Evolutionary conservation across 2,113 vertebrate genomes (phyloP).

Genomic region (Desmodus rotundus): DNA sequence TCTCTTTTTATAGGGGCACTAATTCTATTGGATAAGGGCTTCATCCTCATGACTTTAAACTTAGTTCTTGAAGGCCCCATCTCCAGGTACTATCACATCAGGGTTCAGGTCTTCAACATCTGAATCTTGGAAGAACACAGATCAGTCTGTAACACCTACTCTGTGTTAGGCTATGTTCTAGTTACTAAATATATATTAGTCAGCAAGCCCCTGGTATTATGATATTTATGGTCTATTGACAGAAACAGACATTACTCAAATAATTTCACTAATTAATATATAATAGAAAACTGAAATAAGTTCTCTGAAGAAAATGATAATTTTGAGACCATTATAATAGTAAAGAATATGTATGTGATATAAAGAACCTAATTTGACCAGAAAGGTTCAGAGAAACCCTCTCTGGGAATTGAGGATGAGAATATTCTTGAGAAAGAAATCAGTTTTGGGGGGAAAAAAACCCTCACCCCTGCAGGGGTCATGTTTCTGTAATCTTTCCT

Average conservation of each 20-base stretch:
- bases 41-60: not conserved
- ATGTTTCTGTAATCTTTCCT: not conserved
- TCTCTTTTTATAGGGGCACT: not conserved
- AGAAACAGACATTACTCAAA: not conserved
- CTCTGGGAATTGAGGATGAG: not conserved
- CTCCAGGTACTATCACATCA: not conserved
- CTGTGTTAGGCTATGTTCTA: not conserved
- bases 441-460: not conserved
- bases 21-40: not conserved
- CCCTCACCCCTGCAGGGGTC: not conserved
- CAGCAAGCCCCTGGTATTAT: not conserved
- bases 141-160: not conserved
- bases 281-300: not conserved
- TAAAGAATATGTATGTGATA: not conserved
- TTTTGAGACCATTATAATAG: not conserved
- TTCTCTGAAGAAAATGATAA: not conserved
- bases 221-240: not conserved
- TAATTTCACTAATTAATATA: not conserved
- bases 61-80: not conserved
- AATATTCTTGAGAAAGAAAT: not conserved
- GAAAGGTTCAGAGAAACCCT: not conserved
- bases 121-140: no score
- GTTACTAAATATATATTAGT: not conserved
- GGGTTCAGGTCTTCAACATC: no score
- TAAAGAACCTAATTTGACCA: not conserved